Conservation (phyloP, 92 coral and sea anemone genomes). For the Palythoa caribaeorum region DNA sequence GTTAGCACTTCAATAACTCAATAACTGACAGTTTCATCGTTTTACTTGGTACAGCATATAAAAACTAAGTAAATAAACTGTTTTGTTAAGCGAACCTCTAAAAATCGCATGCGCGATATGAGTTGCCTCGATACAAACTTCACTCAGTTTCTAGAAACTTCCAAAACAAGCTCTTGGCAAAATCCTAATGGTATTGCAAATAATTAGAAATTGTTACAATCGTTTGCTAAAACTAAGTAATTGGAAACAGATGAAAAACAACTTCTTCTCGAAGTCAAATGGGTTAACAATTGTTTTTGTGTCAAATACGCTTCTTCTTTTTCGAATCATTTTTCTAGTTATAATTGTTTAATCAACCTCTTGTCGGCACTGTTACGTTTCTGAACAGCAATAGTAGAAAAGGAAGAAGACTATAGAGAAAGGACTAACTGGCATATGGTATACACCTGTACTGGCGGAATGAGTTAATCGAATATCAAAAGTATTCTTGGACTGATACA, state of each 20-base stretch:
- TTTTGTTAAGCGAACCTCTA: neutral
- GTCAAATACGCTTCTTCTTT: neutral
- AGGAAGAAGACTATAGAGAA: neutral
- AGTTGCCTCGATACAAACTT: neutral
- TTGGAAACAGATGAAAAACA: slow-evolving; percentile 5
- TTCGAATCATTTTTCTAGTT: neutral
- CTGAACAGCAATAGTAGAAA: neutral
- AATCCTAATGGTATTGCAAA: neutral
- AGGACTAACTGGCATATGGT: neutral
- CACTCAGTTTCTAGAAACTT: neutral
- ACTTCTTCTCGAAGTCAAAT: neutral
- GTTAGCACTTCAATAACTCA: neutral
- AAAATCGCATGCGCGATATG: neutral
- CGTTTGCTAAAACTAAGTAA: neutral
- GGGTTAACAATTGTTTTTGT: neutral
- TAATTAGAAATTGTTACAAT: neutral
- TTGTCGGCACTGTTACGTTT: neutral
- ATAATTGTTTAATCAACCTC: neutral
- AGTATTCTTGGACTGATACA: neutral
- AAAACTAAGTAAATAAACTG: neutral
- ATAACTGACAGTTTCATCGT: neutral
- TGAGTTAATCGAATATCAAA: neutral
- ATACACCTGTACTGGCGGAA: neutral
- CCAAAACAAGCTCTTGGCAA: neutral
- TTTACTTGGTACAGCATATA: too few relatives aligned